These are phyloP conservation scores for Heliconius hewitsoni DNA, from an alignment of 1,140 invertebrate species.

Conservation along the genomic window DNA sequence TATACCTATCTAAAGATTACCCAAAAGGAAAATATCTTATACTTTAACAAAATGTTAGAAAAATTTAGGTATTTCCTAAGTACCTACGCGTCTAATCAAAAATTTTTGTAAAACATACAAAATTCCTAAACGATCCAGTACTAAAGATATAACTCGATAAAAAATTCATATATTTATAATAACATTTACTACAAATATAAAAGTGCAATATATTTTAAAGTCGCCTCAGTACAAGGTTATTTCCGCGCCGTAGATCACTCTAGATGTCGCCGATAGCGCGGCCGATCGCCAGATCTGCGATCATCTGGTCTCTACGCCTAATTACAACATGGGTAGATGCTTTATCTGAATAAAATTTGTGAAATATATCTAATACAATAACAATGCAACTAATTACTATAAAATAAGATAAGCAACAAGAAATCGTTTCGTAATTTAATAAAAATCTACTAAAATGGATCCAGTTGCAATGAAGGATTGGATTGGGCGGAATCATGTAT, in stretches of 20 bases:
- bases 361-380: background rate
- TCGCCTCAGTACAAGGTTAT: slow-evolving; percentile 22
- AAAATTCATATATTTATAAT: background rate
- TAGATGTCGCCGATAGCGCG: slow-evolving; percentile 68
- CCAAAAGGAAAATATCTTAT: too few species aligned
- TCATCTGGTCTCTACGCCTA: slow-evolving; percentile 52
- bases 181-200: background rate
- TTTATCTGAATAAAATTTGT: slow-evolving; percentile 29
- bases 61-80: too few species aligned
- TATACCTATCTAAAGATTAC: too few species aligned
- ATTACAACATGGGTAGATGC: slow-evolving; percentile 53
- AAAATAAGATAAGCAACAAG: background rate
- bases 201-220: slow-evolving; percentile 17
- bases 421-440: background rate
- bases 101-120: too few species aligned
- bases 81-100: too few species aligned
- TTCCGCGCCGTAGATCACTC: slow-evolving; percentile 52
- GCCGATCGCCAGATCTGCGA: slow-evolving; percentile 67
- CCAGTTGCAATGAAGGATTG: too few species aligned
- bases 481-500: too few species aligned
- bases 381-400: background rate
- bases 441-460: background rate
- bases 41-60: too few species aligned
- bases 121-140: too few species aligned
- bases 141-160: too few species aligned